phyloP scores from a whole-genome alignment of 2,888 invertebrate genomes.

The Ceramica pisi region DNA sequence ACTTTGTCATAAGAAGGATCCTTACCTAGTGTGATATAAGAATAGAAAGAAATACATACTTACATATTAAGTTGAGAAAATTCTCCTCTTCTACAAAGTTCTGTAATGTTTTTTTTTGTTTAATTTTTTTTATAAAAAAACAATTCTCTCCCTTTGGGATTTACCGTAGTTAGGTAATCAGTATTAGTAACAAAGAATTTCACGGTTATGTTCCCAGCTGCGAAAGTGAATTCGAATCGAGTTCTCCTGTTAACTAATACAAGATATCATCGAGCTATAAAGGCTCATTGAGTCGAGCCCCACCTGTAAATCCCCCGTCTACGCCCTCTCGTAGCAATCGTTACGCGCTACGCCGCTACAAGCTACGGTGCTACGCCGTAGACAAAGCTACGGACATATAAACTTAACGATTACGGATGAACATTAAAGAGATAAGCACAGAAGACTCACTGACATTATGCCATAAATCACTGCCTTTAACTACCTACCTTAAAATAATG shows the following conservation, averaged over 20 bases:
- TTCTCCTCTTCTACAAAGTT: too few relatives aligned
- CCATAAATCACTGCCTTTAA: constrained; percentile 22
- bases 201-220: not conserved
- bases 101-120: too few relatives aligned
- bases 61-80: too few relatives aligned
- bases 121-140: not conserved
- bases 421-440: constrained; percentile 29
- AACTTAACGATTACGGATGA: constrained; percentile 27
- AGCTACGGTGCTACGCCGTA: constrained; percentile 58
- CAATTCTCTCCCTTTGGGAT: not conserved
- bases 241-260: constrained; percentile 19
- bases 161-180: not conserved
- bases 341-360: constrained; percentile 57
- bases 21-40: not conserved
- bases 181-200: not conserved
- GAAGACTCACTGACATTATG: constrained; percentile 23
- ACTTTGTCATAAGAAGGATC: not conserved
- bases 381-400: constrained; percentile 49
- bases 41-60: not conserved
- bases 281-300: constrained; percentile 56
- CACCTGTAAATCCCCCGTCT: constrained; percentile 51
- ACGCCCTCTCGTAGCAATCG: constrained; percentile 37
- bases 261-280: constrained; percentile 54
- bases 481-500: not conserved
- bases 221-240: constrained; percentile 31